These are phyloP conservation scores for Ctenopoma multispine DNA, from an alignment of 2,797 vertebrate genomes.

Conservation along the genomic window DNA sequence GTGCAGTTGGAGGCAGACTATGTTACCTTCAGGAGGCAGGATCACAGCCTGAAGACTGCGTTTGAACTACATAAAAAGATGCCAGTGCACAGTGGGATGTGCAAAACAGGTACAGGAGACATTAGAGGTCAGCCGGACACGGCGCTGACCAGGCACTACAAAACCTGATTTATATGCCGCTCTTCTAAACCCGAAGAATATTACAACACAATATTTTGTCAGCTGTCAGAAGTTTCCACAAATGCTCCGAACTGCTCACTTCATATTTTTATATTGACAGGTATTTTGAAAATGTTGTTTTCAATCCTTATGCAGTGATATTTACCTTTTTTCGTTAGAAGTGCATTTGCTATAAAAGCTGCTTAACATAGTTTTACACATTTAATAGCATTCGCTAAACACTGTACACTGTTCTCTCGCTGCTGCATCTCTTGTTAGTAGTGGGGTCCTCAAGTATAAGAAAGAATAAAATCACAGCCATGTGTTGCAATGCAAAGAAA, in stretches of 20 bases:
- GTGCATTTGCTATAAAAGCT: constrained; percentile 5
- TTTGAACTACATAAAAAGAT: constrained; percentile 38
- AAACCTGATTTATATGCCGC: constrained; percentile 43
- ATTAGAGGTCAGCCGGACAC: constrained; percentile 60
- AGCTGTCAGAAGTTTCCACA: constrained; percentile 25
- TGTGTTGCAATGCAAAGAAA: not conserved
- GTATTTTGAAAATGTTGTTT: not conserved
- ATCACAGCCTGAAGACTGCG: constrained; percentile 6
- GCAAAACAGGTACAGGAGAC: constrained; percentile 55
- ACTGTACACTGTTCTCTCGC: not conserved
- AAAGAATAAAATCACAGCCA: no score
- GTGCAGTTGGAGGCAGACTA: constrained; percentile 10
- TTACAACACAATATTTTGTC: constrained; percentile 7
- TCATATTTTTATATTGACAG: not conserved
- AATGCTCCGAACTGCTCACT: constrained; percentile 15
- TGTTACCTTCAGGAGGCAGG: constrained; percentile 6
- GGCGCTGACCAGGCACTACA: constrained; percentile 69
- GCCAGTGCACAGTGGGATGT: constrained; percentile 24
- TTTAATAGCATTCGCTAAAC: not conserved
- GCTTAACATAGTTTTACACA: not conserved
- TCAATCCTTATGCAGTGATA: not conserved
- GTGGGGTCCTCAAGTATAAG: no score
- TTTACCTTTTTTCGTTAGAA: not conserved
- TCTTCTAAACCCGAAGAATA: constrained; percentile 9
- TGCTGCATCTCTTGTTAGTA: not conserved